Evolutionary conservation across 2,113 vertebrate species (phyloP).

Genomic region (Ammodytes dubius): DNA sequence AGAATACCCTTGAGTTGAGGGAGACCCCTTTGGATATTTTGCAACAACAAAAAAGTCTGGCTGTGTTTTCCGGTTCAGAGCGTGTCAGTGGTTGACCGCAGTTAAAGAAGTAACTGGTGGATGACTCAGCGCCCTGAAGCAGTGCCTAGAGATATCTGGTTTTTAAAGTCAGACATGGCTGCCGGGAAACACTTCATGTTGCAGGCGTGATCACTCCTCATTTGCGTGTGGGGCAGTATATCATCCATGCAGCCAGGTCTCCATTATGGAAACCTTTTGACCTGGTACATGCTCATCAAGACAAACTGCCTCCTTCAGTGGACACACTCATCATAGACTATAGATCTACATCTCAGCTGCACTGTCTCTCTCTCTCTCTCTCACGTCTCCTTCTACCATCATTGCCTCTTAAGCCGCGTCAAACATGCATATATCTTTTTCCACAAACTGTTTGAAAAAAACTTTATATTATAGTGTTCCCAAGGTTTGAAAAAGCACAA

Average conservation of each 20-base stretch:
- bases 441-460: too few species aligned
- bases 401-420: background rate
- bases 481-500: background rate
- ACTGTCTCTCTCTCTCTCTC: background rate
- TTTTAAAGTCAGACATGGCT: slow-evolving; percentile 51
- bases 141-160: slow-evolving; percentile 38
- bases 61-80: slow-evolving; percentile 22
- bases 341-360: slow-evolving; percentile 1
- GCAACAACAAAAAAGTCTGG: slow-evolving; percentile 7
- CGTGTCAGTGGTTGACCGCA: background rate
- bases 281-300: slow-evolving; percentile 29
- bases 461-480: slow-evolving; percentile 12
- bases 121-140: slow-evolving; percentile 47
- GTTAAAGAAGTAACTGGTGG: background rate
- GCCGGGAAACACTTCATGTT: slow-evolving; percentile 51
- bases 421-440: too few species aligned
- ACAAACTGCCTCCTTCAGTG: slow-evolving; percentile 32
- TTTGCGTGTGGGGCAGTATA: slow-evolving; percentile 53
- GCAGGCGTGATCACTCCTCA: slow-evolving; percentile 53
- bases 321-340: background rate
- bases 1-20: slow-evolving; percentile 6
- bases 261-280: slow-evolving; percentile 46
- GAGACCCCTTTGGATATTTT: background rate
- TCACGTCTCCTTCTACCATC: background rate
- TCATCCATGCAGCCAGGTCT: slow-evolving; percentile 43